These are phyloP conservation scores for Nibea albiflora DNA, from an alignment of 2,113 vertebrate genomes.

Conservation along the genomic window DNA sequence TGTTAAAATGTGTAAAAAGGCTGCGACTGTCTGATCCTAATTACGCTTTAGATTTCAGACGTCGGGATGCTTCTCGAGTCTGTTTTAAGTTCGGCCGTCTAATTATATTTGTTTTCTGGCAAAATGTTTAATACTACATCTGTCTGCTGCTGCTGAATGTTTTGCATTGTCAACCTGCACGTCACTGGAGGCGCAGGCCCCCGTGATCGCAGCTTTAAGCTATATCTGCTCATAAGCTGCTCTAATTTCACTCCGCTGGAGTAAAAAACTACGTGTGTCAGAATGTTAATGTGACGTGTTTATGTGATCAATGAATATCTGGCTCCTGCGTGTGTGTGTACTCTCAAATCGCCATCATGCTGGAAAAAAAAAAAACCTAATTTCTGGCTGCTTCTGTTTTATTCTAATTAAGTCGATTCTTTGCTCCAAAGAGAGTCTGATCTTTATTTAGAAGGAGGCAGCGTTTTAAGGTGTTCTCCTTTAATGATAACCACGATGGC, in stretches of 20 bases:
- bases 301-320: neutral
- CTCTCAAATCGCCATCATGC: neutral
- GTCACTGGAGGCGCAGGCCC: neutral
- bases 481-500: constrained; percentile 61
- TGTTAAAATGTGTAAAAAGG: neutral
- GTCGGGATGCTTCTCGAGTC: neutral
- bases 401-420: constrained; percentile 39
- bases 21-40: neutral
- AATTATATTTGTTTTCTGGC: neutral
- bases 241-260: neutral
- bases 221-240: neutral
- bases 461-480: constrained; percentile 54
- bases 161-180: neutral
- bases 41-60: neutral
- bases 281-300: neutral
- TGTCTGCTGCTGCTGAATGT: neutral
- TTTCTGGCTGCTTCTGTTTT: neutral
- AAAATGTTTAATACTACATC: neutral
- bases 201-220: neutral
- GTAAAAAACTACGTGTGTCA: neutral
- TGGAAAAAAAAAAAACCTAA: neutral
- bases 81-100: neutral
- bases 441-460: constrained; percentile 57
- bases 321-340: neutral
- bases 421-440: constrained; percentile 38